phyloP scores from a whole-genome alignment of 2,797 vertebrate species.

The Loriculus beryllinus region DNA sequence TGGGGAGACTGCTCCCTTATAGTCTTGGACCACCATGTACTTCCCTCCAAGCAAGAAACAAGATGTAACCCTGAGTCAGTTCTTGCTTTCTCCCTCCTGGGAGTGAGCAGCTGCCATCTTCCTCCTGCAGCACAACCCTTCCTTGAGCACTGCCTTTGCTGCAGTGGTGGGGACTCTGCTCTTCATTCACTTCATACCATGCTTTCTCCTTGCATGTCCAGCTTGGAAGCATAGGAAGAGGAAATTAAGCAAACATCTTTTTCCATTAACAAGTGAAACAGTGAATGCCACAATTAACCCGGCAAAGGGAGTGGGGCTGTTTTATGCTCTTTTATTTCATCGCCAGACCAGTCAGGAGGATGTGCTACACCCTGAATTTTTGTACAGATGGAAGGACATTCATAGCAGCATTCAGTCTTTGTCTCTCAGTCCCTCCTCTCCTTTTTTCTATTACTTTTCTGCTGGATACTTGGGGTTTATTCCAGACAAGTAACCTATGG shows the following conservation, averaged over 20 bases:
- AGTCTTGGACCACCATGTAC: rapidly evolving
- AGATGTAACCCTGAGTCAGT: rapidly evolving
- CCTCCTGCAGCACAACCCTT: neutral
- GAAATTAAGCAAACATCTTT: neutral
- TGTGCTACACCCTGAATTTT: neutral
- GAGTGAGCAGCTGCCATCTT: neutral
- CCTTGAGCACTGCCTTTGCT: neutral
- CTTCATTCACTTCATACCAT: neutral
- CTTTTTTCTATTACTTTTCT: neutral
- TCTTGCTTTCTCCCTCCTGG: neutral
- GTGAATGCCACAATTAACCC: rapidly evolving
- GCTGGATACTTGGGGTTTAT: neutral
- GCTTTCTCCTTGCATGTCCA: neutral
- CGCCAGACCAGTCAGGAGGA: neutral
- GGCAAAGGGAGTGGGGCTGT: neutral
- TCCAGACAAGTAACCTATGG: neutral
- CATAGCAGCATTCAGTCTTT: neutral
- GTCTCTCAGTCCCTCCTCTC: neutral
- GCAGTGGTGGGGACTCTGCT: neutral
- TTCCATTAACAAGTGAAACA: neutral
- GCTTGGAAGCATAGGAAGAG: neutral
- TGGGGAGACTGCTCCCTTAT: rapidly evolving
- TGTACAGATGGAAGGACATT: neutral
- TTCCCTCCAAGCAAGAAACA: neutral
- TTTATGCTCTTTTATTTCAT: neutral